Evolutionary conservation across 2,888 invertebrate species (phyloP).

Genomic region (Heliconius aoede): DNA sequence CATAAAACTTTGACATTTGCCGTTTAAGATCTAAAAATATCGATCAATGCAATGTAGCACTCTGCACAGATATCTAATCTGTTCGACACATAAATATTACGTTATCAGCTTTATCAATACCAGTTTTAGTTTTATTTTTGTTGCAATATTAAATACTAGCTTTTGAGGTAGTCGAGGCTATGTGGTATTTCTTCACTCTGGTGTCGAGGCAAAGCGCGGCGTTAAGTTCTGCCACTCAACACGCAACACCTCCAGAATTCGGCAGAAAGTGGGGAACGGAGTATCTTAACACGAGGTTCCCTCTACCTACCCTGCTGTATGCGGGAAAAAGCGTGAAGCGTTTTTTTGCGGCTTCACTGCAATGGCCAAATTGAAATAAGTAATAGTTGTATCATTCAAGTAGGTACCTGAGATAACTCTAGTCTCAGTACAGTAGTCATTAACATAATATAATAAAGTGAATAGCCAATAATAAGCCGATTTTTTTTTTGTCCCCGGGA

Average conservation of each 20-base stretch:
- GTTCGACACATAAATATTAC: slow-evolving; percentile 4
- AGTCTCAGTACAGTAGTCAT: background rate
- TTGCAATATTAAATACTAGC: background rate
- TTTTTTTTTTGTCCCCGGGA: too few relatives aligned
- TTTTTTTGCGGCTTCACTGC: background rate
- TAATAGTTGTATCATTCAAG: background rate
- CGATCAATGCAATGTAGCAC: background rate
- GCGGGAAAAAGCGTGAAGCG: too few relatives aligned
- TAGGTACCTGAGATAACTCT: background rate
- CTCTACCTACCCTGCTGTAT: too few relatives aligned
- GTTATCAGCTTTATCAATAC: background rate
- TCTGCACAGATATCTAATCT: background rate
- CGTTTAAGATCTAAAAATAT: background rate
- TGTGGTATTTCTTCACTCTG: too few relatives aligned
- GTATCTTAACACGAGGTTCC: too few relatives aligned
- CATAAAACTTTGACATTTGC: background rate
- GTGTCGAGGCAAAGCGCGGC: too few relatives aligned
- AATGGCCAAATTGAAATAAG: background rate
- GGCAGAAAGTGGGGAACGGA: too few relatives aligned
- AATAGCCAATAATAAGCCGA: too few relatives aligned
- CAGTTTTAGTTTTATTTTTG: background rate
- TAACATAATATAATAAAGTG: background rate
- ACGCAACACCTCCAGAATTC: too few relatives aligned
- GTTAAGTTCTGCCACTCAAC: too few relatives aligned
- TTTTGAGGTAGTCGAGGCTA: too few relatives aligned